Base-by-base conservation (phyloP, 92 coral and sea anemone genomes). In the Phenganax stokvisi region DNA sequence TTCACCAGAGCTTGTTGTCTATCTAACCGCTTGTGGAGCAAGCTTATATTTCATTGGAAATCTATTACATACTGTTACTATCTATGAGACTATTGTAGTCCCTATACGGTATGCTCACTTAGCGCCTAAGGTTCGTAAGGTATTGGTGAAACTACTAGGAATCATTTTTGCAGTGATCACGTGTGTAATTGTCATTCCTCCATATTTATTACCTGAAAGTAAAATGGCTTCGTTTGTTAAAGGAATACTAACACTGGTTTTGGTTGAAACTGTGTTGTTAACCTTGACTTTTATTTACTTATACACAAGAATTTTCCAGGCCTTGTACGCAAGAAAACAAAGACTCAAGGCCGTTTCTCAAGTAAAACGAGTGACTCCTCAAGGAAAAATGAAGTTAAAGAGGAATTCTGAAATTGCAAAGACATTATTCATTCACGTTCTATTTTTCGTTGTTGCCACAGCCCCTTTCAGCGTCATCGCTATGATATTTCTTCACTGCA, bases 41-140 rank as follows among this genome's bases (percentile, higher is more conserved):
- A 7, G 44, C 25, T 66, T 66, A 15, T 66, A 66, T 51, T 25
- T 27, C 0, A 8, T 66, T 25, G 72, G 72, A 25, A 66, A 66
- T 20, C 51, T 66, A 6, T 20, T 66, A 20, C 72, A 66, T 29
- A 66, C 72, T 25, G 28, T 66, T 27, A 66, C 28, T 29, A 66
- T 29, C 47, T 66, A 25, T 66, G 51, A 12, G 13, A 9, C 30
- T 12, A 29, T 66, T 66, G 72, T 66, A 13, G 10, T 66, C 15
- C 72, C 72, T 29, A 51, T 66, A 6, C 72, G 72, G 28, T 66
- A 66, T 51, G 72, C 51, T 66, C 11, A 29, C 44, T 66, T 66
- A 20, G 72, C 72, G 10, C 20, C 72, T 11, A 66, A 66, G 3
- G 51, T 25, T 12, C 72, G 72, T 25, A 66, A 66, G 12, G 30